These are phyloP conservation scores for Hyles vespertilio DNA, from an alignment of 1,140 invertebrate species.

Conservation along the genomic window DNA sequence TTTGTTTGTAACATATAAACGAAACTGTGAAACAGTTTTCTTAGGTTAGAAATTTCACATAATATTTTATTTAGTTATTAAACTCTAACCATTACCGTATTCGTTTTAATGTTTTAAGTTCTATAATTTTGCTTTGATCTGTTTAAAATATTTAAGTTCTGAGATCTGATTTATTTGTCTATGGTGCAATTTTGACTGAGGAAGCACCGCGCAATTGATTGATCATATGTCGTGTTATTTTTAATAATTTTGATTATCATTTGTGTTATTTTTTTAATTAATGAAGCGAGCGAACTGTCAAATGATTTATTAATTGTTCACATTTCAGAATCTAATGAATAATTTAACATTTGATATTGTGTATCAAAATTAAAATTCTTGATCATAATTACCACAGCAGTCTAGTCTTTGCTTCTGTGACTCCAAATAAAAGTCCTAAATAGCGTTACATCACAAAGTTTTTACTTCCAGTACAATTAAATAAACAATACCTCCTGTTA, in stretches of 20 bases:
- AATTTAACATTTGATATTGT: no score
- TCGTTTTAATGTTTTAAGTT: constrained; percentile 62
- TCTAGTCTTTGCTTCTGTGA: constrained; percentile 39
- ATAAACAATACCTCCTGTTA: constrained; percentile 56
- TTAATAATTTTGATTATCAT: background rate
- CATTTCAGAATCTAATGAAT: no score
- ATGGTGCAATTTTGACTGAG: constrained; percentile 40
- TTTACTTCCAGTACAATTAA: constrained; percentile 54
- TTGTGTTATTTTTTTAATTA: background rate
- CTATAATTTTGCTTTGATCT: constrained; percentile 75
- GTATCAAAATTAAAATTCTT: background rate
- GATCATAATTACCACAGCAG: background rate
- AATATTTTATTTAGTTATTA: constrained; percentile 55
- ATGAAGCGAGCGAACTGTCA: no score
- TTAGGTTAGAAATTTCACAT: constrained; percentile 55
- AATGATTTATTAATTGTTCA: no score
- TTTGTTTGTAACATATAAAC: constrained; percentile 2
- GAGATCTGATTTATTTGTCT: constrained; percentile 54
- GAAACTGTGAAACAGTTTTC: constrained; percentile 58
- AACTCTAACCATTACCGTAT: constrained; percentile 61
- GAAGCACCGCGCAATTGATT: background rate
- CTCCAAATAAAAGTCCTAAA: constrained; percentile 30
- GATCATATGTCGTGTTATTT: no score
- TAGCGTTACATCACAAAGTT: constrained; percentile 39
- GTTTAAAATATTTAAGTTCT: constrained; percentile 60